phyloP scores from a whole-genome alignment of 2,113 vertebrate genomes.

The Redunca redunca region DNA sequence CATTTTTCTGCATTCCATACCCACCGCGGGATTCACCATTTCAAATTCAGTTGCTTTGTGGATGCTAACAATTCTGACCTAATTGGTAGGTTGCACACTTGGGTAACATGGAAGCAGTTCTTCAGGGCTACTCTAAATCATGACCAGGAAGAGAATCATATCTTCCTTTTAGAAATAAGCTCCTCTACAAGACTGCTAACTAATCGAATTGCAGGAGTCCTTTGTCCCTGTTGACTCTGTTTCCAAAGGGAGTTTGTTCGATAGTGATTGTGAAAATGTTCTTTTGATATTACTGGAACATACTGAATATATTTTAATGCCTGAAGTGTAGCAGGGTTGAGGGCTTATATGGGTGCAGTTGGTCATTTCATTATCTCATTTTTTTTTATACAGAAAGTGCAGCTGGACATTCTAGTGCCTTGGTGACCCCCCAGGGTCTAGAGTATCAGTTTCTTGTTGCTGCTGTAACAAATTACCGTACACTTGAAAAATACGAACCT shows the following conservation, averaged over 20 bases:
- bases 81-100: not conserved
- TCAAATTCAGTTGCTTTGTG: not conserved
- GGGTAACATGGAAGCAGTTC: not conserved
- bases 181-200: not conserved
- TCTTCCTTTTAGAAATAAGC: conserved; percentile 18
- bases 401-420: not conserved
- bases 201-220: not conserved
- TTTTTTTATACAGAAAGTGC: not conserved
- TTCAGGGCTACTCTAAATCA: not conserved
- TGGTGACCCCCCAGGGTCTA: not conserved
- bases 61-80: conserved; percentile 24
- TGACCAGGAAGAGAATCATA: not conserved
- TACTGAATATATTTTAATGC: not conserved
- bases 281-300: not conserved
- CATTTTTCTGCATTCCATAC: not conserved
- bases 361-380: not conserved
- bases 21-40: not conserved
- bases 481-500: not conserved
- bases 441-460: not conserved
- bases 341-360: not conserved
- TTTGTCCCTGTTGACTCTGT: conserved; percentile 13
- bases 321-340: not conserved
- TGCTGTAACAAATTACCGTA: not conserved
- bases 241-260: not conserved
- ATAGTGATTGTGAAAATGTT: not conserved